Evolutionary conservation across 2,797 vertebrate genomes (phyloP), one percentile per base, ranked within the genome.

Genomic region (Sebastes steindachneri): DNA sequence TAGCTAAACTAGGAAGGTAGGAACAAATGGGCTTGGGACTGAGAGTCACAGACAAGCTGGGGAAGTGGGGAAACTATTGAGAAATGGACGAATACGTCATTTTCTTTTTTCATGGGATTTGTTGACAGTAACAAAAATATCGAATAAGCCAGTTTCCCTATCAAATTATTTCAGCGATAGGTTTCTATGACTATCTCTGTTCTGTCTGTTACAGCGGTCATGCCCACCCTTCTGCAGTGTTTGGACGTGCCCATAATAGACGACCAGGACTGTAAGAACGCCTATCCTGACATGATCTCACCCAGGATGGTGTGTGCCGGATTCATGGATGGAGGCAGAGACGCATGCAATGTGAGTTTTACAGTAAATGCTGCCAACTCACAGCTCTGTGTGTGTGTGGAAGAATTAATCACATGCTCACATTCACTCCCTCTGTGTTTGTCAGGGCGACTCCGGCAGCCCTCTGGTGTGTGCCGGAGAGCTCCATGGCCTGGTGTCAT

Each of bases 401-500:
- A 54, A 2, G 15, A 29, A 31, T 67, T 14, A 8, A 45, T 25
- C 15, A 3, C 25, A 9, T 59, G 45, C 74, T 86, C 11, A 41
- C 7, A 3, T 54, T 62, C 25, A 7, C 45, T 28, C 14, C 10
- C n/a, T 63, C 4, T 75, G 25, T 82, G 23, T 84, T 55, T 53
- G 7, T 21, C 88, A 98, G 97, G 96, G 94, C 15, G 97, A 97
- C 92, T 97, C 97, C 0, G 97, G 97, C 0, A 96, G 96, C 25
- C 97, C 97, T 1, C 93, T 97, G 57, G 96, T 96, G 45, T 98
- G 97, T 76, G 51, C 21, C 0, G 94, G 95, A 19, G 15, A 92
- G 68, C 82, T 98, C n/a, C 94, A 97, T 0, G 97, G 97, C 23
- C 89, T 97, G 75, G 96, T 97, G 15, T 98, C 97, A 1, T 98